phyloP scores from a whole-genome alignment of 2,797 vertebrate species.

The Brachymystax lenok region DNA sequence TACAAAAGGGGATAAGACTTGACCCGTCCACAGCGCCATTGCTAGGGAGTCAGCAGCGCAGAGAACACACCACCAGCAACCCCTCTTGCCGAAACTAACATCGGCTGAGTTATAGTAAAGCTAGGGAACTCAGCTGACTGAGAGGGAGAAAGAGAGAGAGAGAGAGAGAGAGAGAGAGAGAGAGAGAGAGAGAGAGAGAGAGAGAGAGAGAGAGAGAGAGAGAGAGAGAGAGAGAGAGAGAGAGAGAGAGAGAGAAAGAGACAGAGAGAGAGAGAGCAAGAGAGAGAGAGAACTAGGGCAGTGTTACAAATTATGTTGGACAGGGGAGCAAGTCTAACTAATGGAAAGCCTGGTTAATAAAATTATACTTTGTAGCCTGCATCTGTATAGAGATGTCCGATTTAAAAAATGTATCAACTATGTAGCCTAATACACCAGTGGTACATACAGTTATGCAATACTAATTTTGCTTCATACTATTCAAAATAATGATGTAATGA shows the following conservation, averaged over 20 bases:
- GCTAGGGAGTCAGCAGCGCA: slow-evolving; percentile 65
- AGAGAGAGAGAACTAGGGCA: slow-evolving; percentile 32
- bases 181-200: neutral
- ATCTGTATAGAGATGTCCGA: neutral
- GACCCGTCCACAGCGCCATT: slow-evolving; percentile 79
- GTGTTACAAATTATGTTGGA: slow-evolving; percentile 37
- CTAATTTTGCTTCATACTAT: too few relatives aligned
- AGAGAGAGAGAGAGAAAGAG: too few relatives aligned
- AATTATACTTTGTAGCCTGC: neutral
- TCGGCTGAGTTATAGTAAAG: slow-evolving; percentile 27
- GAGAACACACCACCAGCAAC: slow-evolving; percentile 61
- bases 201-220: neutral
- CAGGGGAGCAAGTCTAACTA: slow-evolving; percentile 17
- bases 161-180: slow-evolving; percentile 10
- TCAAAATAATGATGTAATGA: too few relatives aligned
- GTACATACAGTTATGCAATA: too few relatives aligned
- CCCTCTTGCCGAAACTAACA: slow-evolving; percentile 34
- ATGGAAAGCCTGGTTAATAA: neutral
- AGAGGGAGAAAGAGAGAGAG: neutral
- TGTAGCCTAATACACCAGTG: too few relatives aligned
- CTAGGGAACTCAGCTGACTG: slow-evolving; percentile 37
- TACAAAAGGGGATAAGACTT: slow-evolving; percentile 62
- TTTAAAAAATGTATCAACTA: neutral
- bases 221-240: slow-evolving; percentile 11
- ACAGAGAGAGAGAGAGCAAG: neutral